Evolutionary conservation across 2,113 vertebrate genomes (phyloP), one percentile per base, ranked within the genome.

Genomic region (Dipodomys ordii): DNA sequence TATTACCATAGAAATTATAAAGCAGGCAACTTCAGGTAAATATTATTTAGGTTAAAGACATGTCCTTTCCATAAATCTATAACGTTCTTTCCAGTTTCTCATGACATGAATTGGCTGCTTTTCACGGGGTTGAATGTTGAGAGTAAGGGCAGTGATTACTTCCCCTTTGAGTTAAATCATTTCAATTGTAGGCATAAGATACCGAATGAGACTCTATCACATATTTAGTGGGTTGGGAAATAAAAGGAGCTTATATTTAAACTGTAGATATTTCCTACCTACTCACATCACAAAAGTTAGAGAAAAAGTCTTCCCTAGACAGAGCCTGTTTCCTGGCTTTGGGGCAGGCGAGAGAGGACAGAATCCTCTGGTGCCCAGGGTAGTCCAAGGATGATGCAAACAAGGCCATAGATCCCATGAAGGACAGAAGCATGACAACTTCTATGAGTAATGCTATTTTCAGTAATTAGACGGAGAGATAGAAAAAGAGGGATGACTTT

Each of bases 11-110:
- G 19, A 6, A 15, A 15, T 80, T 67, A 25, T 71, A 90, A 89
- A 82, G 9, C 68, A 39, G 94, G 39, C 9, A 86, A 20, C 18
- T 93, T 77, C 27, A 85, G n/a, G 68, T 90, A 35, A 87, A 78
- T 93, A 35, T 79, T 88, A 80, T 87, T 81, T 62, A 62, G 7
- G 27, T 79, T 95, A 39, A 65, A 82, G 69, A 85, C 57, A 74
- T 84, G 49, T 80, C 44, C 27, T 44, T 83, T 78, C 82, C 30
- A 23, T 6, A 67, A 79, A 80, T 92, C 49, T 39, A 28, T 86
- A 39, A 80, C 57, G n/a, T 90, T 60, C 13, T 30, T 20, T 13
- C 6, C 15, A 10, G 1, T 88, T 90, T 93, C 83, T 84, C 20
- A 12, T 62, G 28, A 7, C 0, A 2, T 76, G 67, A 22, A 27